Evolutionary conservation across 2,888 invertebrate genomes (phyloP).

Genomic region (Malacosoma neustria): DNA sequence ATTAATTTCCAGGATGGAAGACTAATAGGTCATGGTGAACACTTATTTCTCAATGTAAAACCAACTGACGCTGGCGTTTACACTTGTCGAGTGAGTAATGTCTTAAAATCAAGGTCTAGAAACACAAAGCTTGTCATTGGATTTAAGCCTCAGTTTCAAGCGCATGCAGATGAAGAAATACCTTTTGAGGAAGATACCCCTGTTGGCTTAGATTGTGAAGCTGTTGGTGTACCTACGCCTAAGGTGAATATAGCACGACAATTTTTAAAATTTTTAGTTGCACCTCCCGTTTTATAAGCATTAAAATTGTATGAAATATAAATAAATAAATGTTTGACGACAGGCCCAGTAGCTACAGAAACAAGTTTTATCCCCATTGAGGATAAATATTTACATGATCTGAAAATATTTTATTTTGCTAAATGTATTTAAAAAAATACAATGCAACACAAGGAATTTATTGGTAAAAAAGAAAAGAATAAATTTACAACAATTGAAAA

Average conservation of each 20-base stretch:
- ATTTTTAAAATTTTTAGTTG: neutral
- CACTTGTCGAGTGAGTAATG: conserved; percentile 34
- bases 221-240: conserved; percentile 26
- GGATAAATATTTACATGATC: neutral
- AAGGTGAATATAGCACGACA: conserved; percentile 20
- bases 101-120: conserved; percentile 16
- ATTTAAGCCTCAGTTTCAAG: conserved; percentile 27
- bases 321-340: no score
- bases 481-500: no score
- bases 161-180: conserved; percentile 17
- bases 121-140: conserved; percentile 26
- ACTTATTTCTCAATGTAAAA: conserved; percentile 19
- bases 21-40: conserved; percentile 14
- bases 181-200: conserved; percentile 15
- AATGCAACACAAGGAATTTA: no score
- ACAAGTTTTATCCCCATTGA: no score
- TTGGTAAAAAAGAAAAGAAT: no score
- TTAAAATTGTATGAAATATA: neutral
- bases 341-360: no score
- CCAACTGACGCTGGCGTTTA: conserved; percentile 31
- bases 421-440: no score
- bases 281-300: neutral
- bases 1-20: conserved; percentile 23
- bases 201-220: conserved; percentile 25
- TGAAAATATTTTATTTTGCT: no score